Conservation (phyloP, 2,113 vertebrate species). For the Alces alces region DNA sequence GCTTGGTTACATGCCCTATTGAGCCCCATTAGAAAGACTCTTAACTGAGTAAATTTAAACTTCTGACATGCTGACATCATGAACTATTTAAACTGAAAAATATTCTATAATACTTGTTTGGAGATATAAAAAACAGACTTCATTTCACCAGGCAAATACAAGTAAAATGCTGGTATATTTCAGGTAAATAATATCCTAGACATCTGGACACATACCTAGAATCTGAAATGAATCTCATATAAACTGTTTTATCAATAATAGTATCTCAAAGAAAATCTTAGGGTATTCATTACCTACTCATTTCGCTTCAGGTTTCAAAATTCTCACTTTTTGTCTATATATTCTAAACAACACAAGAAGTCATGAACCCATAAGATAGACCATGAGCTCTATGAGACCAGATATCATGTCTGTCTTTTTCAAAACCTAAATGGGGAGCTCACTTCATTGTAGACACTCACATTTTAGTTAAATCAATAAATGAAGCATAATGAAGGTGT, state of each 20-base stretch:
- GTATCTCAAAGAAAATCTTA: neutral
- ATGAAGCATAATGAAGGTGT: neutral
- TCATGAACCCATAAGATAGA: neutral
- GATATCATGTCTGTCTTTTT: neutral
- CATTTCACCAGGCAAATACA: constrained; percentile 33
- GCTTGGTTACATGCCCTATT: constrained; percentile 50
- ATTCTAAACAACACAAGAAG: neutral
- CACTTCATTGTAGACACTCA: neutral
- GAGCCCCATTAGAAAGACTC: constrained; percentile 57
- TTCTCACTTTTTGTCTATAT: neutral
- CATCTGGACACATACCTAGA: neutral
- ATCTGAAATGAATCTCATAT: neutral
- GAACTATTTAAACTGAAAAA: constrained; percentile 49
- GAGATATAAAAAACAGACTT: constrained; percentile 24
- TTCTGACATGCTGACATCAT: constrained; percentile 38
- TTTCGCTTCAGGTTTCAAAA: neutral
- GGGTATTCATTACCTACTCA: neutral
- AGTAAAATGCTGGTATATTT: neutral
- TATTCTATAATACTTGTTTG: constrained; percentile 23
- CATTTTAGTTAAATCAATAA: neutral
- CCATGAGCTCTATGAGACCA: neutral
- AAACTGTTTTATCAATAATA: neutral
- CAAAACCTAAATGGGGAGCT: neutral
- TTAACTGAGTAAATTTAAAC: constrained; percentile 55
- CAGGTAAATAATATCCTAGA: neutral